Evolutionary conservation across 1,140 invertebrate genomes (phyloP), one percentile per base, ranked within the genome.

Genomic region (Eupeodes corollae): DNA sequence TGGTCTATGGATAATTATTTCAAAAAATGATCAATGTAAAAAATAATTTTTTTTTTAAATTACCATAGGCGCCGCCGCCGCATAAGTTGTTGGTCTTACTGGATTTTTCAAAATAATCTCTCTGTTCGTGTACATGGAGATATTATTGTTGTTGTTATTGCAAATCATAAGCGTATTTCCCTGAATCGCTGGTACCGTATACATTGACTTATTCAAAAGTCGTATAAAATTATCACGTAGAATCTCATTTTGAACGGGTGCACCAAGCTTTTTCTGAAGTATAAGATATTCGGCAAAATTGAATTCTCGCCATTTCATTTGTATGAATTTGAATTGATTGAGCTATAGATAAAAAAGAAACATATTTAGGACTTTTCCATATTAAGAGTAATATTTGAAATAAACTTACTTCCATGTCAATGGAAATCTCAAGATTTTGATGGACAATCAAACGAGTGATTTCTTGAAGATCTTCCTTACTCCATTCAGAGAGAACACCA

Each of bases 281-380:
- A 66, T 57, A 10, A 66, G 42, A 44, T 58, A 66, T 44, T 66
- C 59, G 11, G 47, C 51, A 2, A 66, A 50, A 42, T 57, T 49
- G 11, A 63, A 66, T 34, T 65, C 63, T 14, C 61, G 61, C 60
- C 62, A 66, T 42, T 55, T 57, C n/a, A 66, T 50, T 32, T 40
- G 56, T 32, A 56, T 63, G 45, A 65, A 66, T 42, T 65, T 63
- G 41, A 59, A 61, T 10, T 52, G 55, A 41, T 58, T 59, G 40
- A 60, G 59, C 39, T 56, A 12, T 26, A 5, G 21, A 5, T 26
- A 8, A 26, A 26, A 26, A 26, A 8, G 21, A 8, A 5, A 26
- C 8, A 5, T 5, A 26, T 26, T 26, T 26, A 26, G 3, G 3
- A 26, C n/a, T n/a, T n/a, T n/a, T n/a, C n/a, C n/a, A n/a, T n/a